Evolutionary conservation across 2,113 vertebrate species (phyloP), one percentile per base, ranked within the genome.

Genomic region (Meleagris gallopavo): DNA sequence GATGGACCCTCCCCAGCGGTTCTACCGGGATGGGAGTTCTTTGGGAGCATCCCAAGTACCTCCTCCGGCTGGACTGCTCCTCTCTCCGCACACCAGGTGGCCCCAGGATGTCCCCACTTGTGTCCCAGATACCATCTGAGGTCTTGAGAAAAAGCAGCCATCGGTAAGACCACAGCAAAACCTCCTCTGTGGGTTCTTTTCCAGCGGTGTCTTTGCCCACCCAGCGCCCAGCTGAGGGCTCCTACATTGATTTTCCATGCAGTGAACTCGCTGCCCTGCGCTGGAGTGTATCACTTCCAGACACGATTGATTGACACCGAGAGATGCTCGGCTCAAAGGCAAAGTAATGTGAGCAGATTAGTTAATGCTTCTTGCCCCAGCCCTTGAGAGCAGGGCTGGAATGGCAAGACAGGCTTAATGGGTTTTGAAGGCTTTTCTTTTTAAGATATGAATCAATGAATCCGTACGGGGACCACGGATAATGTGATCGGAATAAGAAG

Each of bases 341-440:
- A 82, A 95, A 77, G 91, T 94, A 88, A 89, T 96, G 93, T 96
- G 95, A 96, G 91, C 84, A 79, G 93, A 92, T 96, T 93, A 82
- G 91, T 92, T 93, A 93, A 95, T 93, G 90, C 67, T 77, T 71
- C 93, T 94, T 92, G 93, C 84, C 94, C 91, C 84, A 43, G 96
- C 94, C 82, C 94, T 86, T 77, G 96, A 75, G 82, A 96, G 91
- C 86, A 84, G 90, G 89, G 82, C 90, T 90, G 90, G 73, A 87
- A 65, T 8, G 18, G 91, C 62, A 38, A 94, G 90, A 79, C 93
- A 93, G 88, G 72, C 60, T 95, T 94, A 94, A 96, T 94, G 94
- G 90, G 62, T 97, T 97, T 87, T 90, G 95, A 95, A 96, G 94
- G 94, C 85, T 97, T 96, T 95, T 81, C 91, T 90, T 96, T 97